These are phyloP conservation scores for Phalacrocorax pelagicus DNA, from an alignment of 2,113 vertebrate genomes.

Conservation along the genomic window DNA sequence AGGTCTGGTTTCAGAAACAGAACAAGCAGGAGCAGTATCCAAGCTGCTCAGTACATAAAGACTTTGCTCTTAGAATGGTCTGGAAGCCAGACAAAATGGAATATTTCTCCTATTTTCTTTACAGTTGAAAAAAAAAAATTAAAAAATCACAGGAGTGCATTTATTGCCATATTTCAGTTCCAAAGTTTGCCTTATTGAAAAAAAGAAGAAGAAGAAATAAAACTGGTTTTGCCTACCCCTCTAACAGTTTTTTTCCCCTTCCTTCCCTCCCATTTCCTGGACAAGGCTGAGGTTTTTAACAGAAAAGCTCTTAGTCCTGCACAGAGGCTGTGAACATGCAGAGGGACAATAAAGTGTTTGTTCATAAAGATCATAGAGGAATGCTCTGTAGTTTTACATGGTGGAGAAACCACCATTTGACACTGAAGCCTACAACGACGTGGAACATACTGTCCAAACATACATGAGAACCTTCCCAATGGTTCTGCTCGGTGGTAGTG, in stretches of 20 bases:
- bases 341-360: conserved; percentile 57
- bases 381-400: background rate
- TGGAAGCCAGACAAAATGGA: conserved; percentile 75
- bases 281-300: conserved; percentile 31
- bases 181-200: conserved; percentile 60
- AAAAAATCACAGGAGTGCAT: conserved; percentile 62
- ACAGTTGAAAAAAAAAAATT: conserved; percentile 78
- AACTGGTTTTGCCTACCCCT: background rate
- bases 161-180: conserved; percentile 69
- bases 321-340: background rate
- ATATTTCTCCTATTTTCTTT: conserved; percentile 76
- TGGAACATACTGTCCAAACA: background rate
- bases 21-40: conserved; percentile 31
- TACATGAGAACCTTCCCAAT: background rate
- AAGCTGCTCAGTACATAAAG: conserved; percentile 50
- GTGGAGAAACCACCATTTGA: background rate
- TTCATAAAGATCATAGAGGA: background rate
- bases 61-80: conserved; percentile 58
- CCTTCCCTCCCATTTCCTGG: conserved; percentile 50
- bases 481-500: background rate
- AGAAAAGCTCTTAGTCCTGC: conserved; percentile 27
- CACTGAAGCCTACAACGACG: background rate
- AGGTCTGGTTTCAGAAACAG: background rate
- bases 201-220: conserved; percentile 50
- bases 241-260: background rate